Evolutionary conservation across 2,113 vertebrate genomes (phyloP).

Genomic region (Corythornis vintsioides): DNA sequence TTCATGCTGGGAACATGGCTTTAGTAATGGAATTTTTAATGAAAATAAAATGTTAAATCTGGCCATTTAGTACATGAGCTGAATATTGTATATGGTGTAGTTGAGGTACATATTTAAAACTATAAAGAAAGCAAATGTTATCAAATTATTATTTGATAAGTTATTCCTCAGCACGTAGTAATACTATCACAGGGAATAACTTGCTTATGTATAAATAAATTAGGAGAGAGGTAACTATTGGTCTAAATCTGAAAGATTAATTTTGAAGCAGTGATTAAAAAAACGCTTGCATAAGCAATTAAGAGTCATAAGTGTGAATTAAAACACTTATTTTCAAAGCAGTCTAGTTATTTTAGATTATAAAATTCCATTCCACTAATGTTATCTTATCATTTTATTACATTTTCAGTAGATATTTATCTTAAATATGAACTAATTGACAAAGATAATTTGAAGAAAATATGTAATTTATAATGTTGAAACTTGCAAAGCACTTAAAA

Average conservation of each 20-base stretch:
- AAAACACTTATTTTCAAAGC: background rate
- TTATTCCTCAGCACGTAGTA: conserved; percentile 6
- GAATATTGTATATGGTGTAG: background rate
- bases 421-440: background rate
- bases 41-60: background rate
- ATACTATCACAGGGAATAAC: background rate
- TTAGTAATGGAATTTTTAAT: background rate
- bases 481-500: background rate
- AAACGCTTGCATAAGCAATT: background rate
- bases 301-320: background rate
- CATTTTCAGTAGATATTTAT: background rate
- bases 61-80: background rate
- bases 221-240: background rate
- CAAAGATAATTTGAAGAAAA: background rate
- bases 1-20: background rate
- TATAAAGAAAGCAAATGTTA: background rate
- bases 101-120: background rate
- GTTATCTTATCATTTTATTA: background rate
- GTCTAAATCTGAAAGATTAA: background rate
- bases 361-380: background rate
- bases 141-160: background rate
- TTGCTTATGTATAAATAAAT: conserved; percentile 18
- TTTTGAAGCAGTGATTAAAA: conserved; percentile 23
- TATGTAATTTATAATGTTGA: background rate
- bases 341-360: background rate